Percentiles rank a stretch among this genome's conserved stretches.
phyloP scores from a whole-genome alignment of 2,888 invertebrate genomes.

The Agonopterix subpropinquella region DNA sequence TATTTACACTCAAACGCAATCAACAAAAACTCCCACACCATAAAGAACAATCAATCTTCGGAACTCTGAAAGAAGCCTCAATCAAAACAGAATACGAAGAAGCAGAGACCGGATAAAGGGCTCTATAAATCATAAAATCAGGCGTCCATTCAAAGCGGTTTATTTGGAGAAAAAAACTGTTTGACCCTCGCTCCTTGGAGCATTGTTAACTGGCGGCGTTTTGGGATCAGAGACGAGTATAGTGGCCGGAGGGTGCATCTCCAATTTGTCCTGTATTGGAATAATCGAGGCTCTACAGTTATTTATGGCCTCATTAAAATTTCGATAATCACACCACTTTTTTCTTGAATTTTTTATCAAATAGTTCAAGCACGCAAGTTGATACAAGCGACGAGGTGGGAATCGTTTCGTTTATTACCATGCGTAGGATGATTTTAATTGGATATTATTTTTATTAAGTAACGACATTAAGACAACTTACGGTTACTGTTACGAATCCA shows the following conservation, averaged over 20 bases:
- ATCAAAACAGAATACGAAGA: conserved; percentile 71
- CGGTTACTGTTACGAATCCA: conserved; percentile 38
- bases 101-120: conserved; percentile 64
- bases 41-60: conserved; percentile 71
- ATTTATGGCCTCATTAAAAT: conserved; percentile 70
- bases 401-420: conserved; percentile 27
- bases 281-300: conserved; percentile 55
- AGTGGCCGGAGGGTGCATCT: conserved; percentile 52
- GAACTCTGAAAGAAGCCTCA: conserved; percentile 65
- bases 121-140: conserved; percentile 74
- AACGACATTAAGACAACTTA: conserved; percentile 29
- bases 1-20: conserved; percentile 59
- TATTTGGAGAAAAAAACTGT: conserved; percentile 53
- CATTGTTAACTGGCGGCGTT: conserved; percentile 41
- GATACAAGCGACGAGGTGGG: conserved; percentile 13
- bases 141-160: conserved; percentile 64
- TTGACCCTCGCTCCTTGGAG: conserved; percentile 50
- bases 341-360: conserved; percentile 16
- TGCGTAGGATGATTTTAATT: conserved; percentile 58
- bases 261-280: conserved; percentile 66
- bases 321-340: conserved; percentile 55
- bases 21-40: conserved; percentile 68
- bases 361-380: conserved; percentile 13
- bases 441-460: conserved; percentile 44
- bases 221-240: conserved; percentile 9